phyloP scores from a whole-genome alignment of 2,797 vertebrate genomes.

The Anguilla obscura region DNA sequence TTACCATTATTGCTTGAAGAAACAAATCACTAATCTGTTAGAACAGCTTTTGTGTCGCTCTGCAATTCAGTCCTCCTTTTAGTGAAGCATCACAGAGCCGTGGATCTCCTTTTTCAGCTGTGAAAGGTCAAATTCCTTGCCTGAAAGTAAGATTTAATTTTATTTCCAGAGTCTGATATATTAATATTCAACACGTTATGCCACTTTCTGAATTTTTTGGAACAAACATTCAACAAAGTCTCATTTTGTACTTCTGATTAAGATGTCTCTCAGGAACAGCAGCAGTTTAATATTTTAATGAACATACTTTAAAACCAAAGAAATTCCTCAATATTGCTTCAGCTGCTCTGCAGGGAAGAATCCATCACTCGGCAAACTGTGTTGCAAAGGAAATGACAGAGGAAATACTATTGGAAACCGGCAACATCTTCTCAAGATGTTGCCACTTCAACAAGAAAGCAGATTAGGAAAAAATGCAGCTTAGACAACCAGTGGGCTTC shows the following conservation, averaged over 20 bases:
- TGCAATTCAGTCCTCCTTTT: constrained; percentile 5
- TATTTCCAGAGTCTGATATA: constrained; percentile 3
- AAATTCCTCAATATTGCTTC: constrained; percentile 5
- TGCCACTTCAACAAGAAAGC: not conserved
- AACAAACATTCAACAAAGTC: not conserved
- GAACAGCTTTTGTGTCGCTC: not conserved
- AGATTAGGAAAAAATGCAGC: not conserved
- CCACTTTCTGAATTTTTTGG: not conserved
- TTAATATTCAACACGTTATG: constrained; percentile 25
- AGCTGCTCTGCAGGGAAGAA: not conserved
- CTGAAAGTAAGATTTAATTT: constrained; percentile 19
- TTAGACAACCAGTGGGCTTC: not conserved
- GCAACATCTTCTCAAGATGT: not conserved
- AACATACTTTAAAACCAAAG: not conserved
- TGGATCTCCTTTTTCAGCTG: constrained; percentile 13
- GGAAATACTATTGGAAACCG: not conserved
- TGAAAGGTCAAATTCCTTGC: constrained; percentile 29
- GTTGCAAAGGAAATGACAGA: not conserved
- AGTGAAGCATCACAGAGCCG: not conserved
- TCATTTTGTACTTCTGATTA: not conserved
- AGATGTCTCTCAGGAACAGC: constrained; percentile 10
- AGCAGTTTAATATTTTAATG: not conserved
- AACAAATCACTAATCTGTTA: not conserved
- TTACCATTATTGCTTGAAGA: not conserved
- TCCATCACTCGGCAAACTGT: not conserved